A percentile compares a stretch with the other conserved stretches of the same genome.
Evolutionary conservation across 1,140 invertebrate species (phyloP).

Genomic region (Micrasema minimum): DNA sequence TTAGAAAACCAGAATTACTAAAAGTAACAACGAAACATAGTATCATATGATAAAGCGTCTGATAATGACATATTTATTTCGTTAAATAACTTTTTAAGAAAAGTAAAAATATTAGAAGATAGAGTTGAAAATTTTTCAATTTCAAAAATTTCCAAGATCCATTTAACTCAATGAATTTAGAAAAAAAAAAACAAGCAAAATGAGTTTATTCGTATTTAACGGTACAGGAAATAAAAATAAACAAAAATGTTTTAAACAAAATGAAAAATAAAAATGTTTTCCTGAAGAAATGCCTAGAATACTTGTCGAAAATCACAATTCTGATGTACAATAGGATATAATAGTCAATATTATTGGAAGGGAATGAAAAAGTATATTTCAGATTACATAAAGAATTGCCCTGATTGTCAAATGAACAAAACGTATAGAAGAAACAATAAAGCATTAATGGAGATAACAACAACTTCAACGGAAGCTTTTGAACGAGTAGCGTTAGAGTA

Average conservation of each 20-base stretch:
- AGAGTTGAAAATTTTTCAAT: conserved; percentile 41
- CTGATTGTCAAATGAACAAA: conserved; percentile 58
- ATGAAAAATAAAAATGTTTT: conserved; percentile 17
- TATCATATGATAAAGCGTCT: conserved; percentile 44
- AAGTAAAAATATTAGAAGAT: conserved; percentile 36
- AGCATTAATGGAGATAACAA: conserved; percentile 54
- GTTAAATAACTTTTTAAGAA: conserved; percentile 40
- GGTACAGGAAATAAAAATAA: conserved; percentile 37
- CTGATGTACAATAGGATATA: conserved; percentile 55
- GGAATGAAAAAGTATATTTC: conserved; percentile 54
- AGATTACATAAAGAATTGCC: conserved; percentile 56
- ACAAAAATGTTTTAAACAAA: conserved; percentile 37
- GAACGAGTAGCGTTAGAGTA: conserved; percentile 54
- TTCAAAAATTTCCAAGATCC: conserved; percentile 19
- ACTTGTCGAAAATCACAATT: conserved; percentile 53
- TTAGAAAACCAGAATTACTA: conserved; percentile 1
- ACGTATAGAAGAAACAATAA: conserved; percentile 48
- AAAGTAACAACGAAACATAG: neutral
- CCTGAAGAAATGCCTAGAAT: conserved; percentile 51
- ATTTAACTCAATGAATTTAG: conserved; percentile 43
- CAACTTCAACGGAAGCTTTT: conserved; percentile 52
- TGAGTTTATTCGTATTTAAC: conserved; percentile 45
- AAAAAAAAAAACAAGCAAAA: conserved; percentile 48
- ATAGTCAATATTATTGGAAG: conserved; percentile 54
- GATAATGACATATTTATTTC: conserved; percentile 45